Conservation (phyloP, 2,888 invertebrate genomes). For the Dermolepida albohirtum region DNA sequence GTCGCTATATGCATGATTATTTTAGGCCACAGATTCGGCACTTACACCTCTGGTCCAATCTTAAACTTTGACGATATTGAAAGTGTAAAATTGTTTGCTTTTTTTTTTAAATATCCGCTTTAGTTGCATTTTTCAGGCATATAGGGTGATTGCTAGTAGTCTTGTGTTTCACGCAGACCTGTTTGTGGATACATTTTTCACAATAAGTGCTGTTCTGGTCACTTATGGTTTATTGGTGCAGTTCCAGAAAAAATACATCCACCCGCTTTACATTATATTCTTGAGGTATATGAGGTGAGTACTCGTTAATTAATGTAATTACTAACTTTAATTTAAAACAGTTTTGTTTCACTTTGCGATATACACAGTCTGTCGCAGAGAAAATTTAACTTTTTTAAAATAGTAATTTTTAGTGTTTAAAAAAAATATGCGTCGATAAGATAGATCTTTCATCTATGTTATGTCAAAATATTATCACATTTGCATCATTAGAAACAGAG, state of each 20-base stretch:
- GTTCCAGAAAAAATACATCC: conserved; percentile 63
- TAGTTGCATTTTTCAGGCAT: conserved; percentile 58
- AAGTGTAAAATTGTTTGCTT: conserved; percentile 62
- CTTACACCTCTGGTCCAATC: conserved; percentile 68
- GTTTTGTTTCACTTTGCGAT: too few species aligned
- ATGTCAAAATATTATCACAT: too few species aligned
- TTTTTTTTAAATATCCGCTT: background rate
- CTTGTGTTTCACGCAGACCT: conserved; percentile 72
- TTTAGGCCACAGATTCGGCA: conserved; percentile 70
- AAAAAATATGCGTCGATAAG: too few species aligned
- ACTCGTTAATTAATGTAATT: too few species aligned
- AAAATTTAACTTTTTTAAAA: too few species aligned
- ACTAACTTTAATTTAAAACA: too few species aligned
- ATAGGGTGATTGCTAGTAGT: conserved; percentile 60
- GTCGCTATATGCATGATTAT: conserved; percentile 70
- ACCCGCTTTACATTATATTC: conserved; percentile 68
- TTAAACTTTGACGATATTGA: conserved; percentile 70
- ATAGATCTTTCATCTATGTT: too few species aligned
- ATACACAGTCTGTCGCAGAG: too few species aligned
- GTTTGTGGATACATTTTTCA: conserved; percentile 75
- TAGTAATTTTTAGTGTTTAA: too few species aligned
- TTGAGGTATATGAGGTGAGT: conserved; percentile 73
- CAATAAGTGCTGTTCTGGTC: conserved; percentile 72
- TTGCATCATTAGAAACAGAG: too few species aligned
- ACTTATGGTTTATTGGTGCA: conserved; percentile 65